Percentiles rank a stretch among this genome's conserved stretches.
Conservation (phyloP, 1,140 invertebrate genomes). For the Sarcophaga bullata region DNA sequence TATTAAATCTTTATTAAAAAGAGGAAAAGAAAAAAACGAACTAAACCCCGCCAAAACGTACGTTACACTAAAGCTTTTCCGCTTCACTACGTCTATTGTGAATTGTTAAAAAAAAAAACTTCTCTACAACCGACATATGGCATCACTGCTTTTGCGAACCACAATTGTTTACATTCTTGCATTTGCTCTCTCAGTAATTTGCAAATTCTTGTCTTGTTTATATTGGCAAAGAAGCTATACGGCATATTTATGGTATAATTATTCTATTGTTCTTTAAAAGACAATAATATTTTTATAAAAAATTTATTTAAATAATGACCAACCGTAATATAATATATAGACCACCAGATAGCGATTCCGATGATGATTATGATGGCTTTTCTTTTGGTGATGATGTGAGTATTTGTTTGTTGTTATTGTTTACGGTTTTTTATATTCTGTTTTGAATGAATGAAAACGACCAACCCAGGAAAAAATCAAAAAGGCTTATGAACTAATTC, state of each 20-base stretch:
- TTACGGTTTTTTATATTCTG: neutral
- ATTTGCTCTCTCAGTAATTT: neutral
- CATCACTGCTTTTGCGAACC: too few relatives aligned
- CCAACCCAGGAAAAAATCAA: neutral
- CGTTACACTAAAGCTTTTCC: too few relatives aligned
- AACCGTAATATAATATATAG: conserved; percentile 43
- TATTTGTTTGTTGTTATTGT: conserved; percentile 3
- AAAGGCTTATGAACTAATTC: conserved; percentile 24
- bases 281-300: neutral
- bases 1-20: too few relatives aligned
- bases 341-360: conserved; percentile 54
- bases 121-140: too few relatives aligned
- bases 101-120: too few relatives aligned
- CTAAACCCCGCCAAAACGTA: too few relatives aligned
- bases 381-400: conserved; percentile 52
- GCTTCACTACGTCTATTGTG: too few relatives aligned
- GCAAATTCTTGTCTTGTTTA: neutral
- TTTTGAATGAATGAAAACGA: neutral
- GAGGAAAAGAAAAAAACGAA: too few relatives aligned
- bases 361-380: conserved; percentile 60
- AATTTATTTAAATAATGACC: conserved; percentile 14
- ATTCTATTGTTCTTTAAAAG: neutral
- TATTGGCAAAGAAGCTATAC: neutral
- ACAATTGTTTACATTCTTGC: conserved; percentile 1
- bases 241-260: neutral